Evolutionary conservation across 2,888 invertebrate species (phyloP), one percentile per base, ranked within the genome.

Genomic region (Ennomos fuscantarius): DNA sequence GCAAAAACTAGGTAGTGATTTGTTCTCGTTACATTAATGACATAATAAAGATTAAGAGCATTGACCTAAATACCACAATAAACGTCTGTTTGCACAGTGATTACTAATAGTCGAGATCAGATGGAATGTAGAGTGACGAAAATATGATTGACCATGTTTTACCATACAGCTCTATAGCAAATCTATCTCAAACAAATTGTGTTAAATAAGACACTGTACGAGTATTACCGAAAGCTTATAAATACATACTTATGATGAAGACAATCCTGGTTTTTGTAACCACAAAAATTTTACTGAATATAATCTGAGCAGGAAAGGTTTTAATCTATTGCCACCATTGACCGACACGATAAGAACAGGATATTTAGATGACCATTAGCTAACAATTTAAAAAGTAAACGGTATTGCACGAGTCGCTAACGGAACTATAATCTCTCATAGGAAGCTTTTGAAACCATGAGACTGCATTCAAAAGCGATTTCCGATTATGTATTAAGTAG

Each of bases 401-500:
- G 41, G 48, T 58, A 62, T 58, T 58, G 51, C 44, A 58, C 48
- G 37, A 57, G 40, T 31, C 8, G n/a, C 24, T 58, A 56, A 53
- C 53, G 59, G 62, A 53, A 51, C 48, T 41, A 51, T 51, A 47
- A 50, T 45, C 42, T 52, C 35, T 55, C 51, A 53, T 39, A 47
- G 36, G 52, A 56, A 55, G 55, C 60, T 55, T 56, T 55, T 56
- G 53, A 55, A 60, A 71, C 54, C 59, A 67, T 67, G 65, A 66
- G 64, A 61, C 70, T 64, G 66, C 71, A 72, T 71, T 70, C 67
- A 75, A 75, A 72, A 72, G 74, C 70, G 65, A 72, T 81, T 77
- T 79, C 70, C 76, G 73, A 80, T 76, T 78, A 75, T 73, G 65
- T 73, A 72, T 69, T 74, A 75, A 78, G 75, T 76, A 76, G 72